A percentile compares a stretch with the other conserved stretches of the same genome.
These are phyloP conservation scores for Drosophila niveifrons DNA, from an alignment of 2,888 invertebrate genomes.

Conservation along the genomic window DNA sequence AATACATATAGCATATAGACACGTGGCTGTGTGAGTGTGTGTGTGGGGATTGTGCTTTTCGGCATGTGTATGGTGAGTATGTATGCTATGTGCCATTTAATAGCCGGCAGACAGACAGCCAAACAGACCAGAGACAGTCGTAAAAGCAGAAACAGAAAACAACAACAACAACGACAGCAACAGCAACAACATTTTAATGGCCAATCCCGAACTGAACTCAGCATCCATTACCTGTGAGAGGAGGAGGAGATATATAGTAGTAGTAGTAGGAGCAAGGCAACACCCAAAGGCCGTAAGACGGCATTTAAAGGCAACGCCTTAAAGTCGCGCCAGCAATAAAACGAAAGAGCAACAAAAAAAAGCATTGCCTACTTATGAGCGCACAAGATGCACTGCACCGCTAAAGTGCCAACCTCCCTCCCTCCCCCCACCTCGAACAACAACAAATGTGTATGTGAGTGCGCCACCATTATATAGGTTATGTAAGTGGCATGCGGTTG, in stretches of 20 bases:
- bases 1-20: conserved; percentile 4
- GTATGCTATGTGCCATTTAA: conserved; percentile 30
- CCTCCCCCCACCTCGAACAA: too few relatives aligned
- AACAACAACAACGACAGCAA: neutral
- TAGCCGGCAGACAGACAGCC: conserved; percentile 43
- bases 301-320: conserved; percentile 18
- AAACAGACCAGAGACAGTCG: conserved; percentile 19
- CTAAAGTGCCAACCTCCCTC: conserved; percentile 1
- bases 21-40: conserved; percentile 3
- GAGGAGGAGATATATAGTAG: neutral
- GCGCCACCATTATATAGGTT: conserved; percentile 41
- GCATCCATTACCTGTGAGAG: conserved; percentile 18
- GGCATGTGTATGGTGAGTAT: conserved; percentile 1
- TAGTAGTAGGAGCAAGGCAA: neutral
- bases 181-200: conserved; percentile 19
- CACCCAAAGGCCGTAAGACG: conserved; percentile 7
- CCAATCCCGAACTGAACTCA: neutral
- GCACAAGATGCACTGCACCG: conserved; percentile 21
- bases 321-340: conserved; percentile 2
- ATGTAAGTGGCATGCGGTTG: conserved; percentile 35
- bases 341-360: conserved; percentile 14
- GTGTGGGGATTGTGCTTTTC: conserved; percentile 20
- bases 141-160: neutral
- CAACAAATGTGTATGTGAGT: conserved; percentile 5
- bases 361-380: conserved; percentile 49